phyloP scores from a whole-genome alignment of 2,797 vertebrate species.

The Gymnodraco acuticeps region DNA sequence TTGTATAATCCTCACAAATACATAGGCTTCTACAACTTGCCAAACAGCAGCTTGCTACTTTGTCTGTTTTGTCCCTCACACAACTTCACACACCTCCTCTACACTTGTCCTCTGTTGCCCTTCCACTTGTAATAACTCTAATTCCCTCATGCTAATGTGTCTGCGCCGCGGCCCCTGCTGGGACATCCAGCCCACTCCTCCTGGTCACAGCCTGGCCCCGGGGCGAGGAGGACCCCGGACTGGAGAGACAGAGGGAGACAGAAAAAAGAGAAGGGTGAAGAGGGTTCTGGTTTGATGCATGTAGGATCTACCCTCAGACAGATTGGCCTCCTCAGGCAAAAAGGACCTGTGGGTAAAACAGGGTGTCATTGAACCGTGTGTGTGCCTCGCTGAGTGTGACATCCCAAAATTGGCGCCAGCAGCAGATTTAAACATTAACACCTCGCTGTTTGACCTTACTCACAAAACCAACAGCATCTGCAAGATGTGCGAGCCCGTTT shows the following conservation, averaged over 20 bases:
- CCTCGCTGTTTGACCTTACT: constrained; percentile 67
- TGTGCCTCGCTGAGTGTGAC: constrained; percentile 57
- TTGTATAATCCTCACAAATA: constrained; percentile 2
- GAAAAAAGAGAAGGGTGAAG: constrained; percentile 21
- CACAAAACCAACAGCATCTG: constrained; percentile 51
- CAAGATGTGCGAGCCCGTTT: constrained; percentile 1
- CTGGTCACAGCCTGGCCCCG: constrained; percentile 84
- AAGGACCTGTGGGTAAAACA: constrained; percentile 78
- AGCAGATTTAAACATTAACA: constrained; percentile 78
- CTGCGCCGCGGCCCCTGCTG: constrained; percentile 86
- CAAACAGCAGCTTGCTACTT: constrained; percentile 8
- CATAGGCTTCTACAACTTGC: background rate
- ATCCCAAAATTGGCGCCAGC: constrained; percentile 70
- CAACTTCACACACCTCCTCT: constrained; percentile 53
- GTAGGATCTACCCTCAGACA: constrained; percentile 69
- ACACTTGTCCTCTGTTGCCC: constrained; percentile 85
- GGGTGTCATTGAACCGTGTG: constrained; percentile 64
- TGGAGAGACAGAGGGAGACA: constrained; percentile 45
- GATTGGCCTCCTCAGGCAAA: constrained; percentile 79
- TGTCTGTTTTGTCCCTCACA: constrained; percentile 29
- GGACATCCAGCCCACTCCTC: constrained; percentile 84
- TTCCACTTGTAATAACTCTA: constrained; percentile 86
- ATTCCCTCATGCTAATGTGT: constrained; percentile 92
- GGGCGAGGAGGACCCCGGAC: constrained; percentile 66
- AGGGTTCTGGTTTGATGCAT: constrained; percentile 66